Base-by-base conservation (phyloP, 2,113 vertebrate genomes). In the Brachyistius frenatus region DNA sequence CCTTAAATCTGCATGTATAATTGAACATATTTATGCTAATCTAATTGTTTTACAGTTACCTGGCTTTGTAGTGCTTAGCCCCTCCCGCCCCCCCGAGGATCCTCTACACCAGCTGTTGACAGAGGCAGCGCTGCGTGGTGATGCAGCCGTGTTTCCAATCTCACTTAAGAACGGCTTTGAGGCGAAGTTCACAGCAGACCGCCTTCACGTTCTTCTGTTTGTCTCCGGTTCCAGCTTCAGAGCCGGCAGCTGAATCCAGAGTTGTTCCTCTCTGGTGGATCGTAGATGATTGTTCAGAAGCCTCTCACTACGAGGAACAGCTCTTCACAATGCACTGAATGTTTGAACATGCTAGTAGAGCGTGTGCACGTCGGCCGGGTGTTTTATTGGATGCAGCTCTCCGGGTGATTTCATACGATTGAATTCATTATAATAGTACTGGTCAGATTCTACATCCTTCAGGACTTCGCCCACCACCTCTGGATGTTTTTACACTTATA, bases 31-130 rank as follows among this genome's bases (percentile, higher is more conserved):
- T 88, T 90, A 88, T 89, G 84, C 75, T 86, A 87, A 88, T 90
- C 82, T 89, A 88, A 91, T 91, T 89, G 89, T 87, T 84, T 87
- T 82, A 83, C 86, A 89, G 85, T 88, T 86, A 86, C 80, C 81
- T 71, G 81, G 77, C 77, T 89, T 90, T 92, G 83, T 88, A 86
- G 81, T 66, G 85, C 81, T 89, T 84, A 83, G 83, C 85, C 66
- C 73, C 63, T 52, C 67, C 71, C 13, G 33, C 47, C 63, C 88
- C 76, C 64, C 7, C n/a, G 74, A 75, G 80, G 88, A 82, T 79
- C 64, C 72, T 85, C 82, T 67, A 84, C 74, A 83, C 84, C 79
- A 66, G 82, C 78, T 87, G 87, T 84, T 88, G 85, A 90, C 58
- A 76, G 71, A 86, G 66, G 81, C 56, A 84, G 80, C 35, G 3